Evolutionary conservation across 1,140 invertebrate genomes (phyloP).

Genomic region (Cotesia vestalis): DNA sequence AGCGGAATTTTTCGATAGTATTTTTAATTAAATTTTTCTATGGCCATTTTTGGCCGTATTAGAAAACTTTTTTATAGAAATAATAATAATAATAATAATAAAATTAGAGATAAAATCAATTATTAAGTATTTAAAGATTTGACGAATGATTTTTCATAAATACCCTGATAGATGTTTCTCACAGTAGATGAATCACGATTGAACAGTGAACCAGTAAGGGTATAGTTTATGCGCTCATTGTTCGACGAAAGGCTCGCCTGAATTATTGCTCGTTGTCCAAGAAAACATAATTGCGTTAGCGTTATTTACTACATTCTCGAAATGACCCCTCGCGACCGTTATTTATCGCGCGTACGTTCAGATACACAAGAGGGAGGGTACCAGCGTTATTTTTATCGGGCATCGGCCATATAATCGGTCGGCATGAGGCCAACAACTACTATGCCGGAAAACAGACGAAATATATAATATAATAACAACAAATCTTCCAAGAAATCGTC

Average conservation of each 20-base stretch:
- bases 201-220: constrained; percentile 5
- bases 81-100: too few relatives aligned
- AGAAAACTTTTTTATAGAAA: too few relatives aligned
- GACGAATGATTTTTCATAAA: background rate
- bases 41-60: too few relatives aligned
- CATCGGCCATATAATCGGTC: constrained; percentile 50
- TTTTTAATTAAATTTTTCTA: too few relatives aligned
- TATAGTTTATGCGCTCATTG: constrained; percentile 35
- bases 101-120: too few relatives aligned
- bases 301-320: constrained; percentile 47
- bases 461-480: background rate
- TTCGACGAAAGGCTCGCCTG: constrained; percentile 34
- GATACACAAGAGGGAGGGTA: constrained; percentile 21
- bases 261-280: constrained; percentile 38
- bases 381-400: constrained; percentile 52
- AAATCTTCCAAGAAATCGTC: background rate
- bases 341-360: constrained; percentile 44
- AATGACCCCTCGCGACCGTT: constrained; percentile 41
- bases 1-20: too few relatives aligned
- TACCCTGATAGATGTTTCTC: constrained; percentile 4
- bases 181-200: constrained; percentile 26
- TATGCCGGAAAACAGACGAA: background rate
- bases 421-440: constrained; percentile 36
- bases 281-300: constrained; percentile 52
- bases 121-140: too few relatives aligned